Evolutionary conservation across 2,113 vertebrate genomes (phyloP), one percentile per base, ranked within the genome.

Genomic region (Urocitellus parryii): DNA sequence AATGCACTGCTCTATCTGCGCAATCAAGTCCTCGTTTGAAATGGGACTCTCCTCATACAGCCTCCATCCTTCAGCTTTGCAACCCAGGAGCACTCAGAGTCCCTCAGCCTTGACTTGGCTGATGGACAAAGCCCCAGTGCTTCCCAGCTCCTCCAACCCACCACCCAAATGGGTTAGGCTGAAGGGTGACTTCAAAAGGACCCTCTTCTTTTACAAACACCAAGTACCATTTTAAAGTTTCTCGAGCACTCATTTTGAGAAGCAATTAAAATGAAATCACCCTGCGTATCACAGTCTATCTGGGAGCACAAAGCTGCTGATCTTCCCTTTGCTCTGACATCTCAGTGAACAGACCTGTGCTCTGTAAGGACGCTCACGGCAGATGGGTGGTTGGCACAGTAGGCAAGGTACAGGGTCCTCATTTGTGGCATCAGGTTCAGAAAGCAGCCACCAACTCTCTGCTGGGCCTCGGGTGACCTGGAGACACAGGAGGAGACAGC

Each of bases 351-450:
- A 0, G 98, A 99, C 99, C 99, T 99, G 98, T 99, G 99, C 95
- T 99, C 99, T 29, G 99, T 99, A 91, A 99, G 99, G 96, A 99
- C 98, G 83, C 99, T 99, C 42, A 99, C 99, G 34, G 99, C 99
- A n/a, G 99, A 99, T 0, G 99, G 99, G 93, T 99, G 99, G 98
- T 99, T 99, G 98, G 99, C 99, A 98, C 99, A 99, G 96, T 99
- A 99, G 0, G 98, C 98, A 29, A 99, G 98, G 96, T 99, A 99
- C 32, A 99, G 97, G 82, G 98, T 99, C 98, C 99, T 99, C 99
- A 99, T 99, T 97, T 99, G 99, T 0, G 99, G 99, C 99, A 99
- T 99, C 96, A 99, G 98, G 97, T 99, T 99, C 86, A 99, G 98
- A 97, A 99, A 99, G 98, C 99, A 99, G 90, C 99, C 99, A 24